Evolutionary conservation across 2,888 invertebrate genomes (phyloP), one percentile per base, ranked within the genome.

Genomic region (Gandaritis pyraliata): DNA sequence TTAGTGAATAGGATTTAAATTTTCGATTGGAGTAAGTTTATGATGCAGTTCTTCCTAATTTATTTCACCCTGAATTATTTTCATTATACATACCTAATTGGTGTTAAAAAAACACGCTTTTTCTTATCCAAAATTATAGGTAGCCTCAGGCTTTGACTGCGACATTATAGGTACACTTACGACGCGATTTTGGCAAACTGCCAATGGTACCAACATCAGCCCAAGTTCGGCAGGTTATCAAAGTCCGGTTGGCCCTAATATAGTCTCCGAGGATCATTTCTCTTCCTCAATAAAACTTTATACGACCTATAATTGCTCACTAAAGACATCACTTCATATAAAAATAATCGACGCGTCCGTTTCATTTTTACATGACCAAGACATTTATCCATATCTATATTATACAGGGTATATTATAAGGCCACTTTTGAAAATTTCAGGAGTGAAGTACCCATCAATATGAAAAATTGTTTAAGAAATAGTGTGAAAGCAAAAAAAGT

Each of bases 191-290:
- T 88, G 90, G 90, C 87, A 64, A 61, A 30, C 54, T 70, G 85
- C 89, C 88, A 88, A 29, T 43, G 65, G 69, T 72, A 72, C 43
- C 43, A 10, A 43, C 75, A 70, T 80, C 76, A 78, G 67, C 74
- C 77, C 77, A 79, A 82, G 79, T 85, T 85, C 81, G 80, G 76
- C 87, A 86, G 88, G 86, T 88, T 87, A 85, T 85, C 85, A 81
- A 75, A 79, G 81, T 86, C 85, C 85, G 83, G 76, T 75, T 77
- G 83, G 76, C 85, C 86, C 82, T 84, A 85, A 85, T 85, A 83
- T 79, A 76, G 52, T 77, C 75, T 74, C 72, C 71, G 72, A 76
- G 77, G 83, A 83, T 85, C 77, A 84, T 85, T 82, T 64, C 81
- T 77, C 75, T 76, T 79, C 79, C 81, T 72, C 74, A 83, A 81